Conservation (phyloP, 2,113 vertebrate species). For the Proteles cristata region DNA sequence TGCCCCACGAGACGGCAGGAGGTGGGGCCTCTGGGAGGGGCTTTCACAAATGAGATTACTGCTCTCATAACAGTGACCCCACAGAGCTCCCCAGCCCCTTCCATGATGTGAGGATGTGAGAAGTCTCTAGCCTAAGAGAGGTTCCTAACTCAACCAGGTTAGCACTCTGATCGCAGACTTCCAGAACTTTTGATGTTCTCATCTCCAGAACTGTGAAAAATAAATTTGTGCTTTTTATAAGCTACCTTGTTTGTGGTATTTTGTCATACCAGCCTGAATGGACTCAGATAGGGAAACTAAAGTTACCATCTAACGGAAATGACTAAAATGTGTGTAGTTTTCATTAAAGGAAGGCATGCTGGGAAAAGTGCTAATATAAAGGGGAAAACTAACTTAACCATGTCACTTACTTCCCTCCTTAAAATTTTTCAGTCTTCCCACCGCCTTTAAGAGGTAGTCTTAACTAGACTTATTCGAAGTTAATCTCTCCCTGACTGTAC, state of each 20-base stretch:
- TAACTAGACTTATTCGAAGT: neutral
- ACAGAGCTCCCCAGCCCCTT: neutral
- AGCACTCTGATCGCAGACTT: neutral
- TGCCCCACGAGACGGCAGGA: neutral
- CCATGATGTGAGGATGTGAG: neutral
- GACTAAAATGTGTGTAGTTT: neutral
- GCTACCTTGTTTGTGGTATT: neutral
- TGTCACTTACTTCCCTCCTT: neutral
- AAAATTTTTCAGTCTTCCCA: neutral
- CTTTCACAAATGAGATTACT: neutral
- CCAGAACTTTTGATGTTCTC: neutral
- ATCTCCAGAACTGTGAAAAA: neutral
- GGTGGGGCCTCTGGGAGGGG: neutral
- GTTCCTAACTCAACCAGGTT: neutral
- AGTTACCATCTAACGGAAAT: neutral
- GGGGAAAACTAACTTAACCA: neutral
- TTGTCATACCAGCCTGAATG: neutral
- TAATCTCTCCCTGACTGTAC: neutral
- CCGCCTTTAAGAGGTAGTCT: neutral
- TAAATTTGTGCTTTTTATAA: neutral
- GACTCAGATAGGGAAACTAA: neutral
- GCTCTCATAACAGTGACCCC: neutral
- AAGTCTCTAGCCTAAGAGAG: neutral
- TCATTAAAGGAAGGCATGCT: neutral
- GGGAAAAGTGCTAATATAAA: neutral